These are phyloP conservation scores for Chydorus sphaericus DNA, from an alignment of 2,888 invertebrate genomes.

Conservation along the genomic window DNA sequence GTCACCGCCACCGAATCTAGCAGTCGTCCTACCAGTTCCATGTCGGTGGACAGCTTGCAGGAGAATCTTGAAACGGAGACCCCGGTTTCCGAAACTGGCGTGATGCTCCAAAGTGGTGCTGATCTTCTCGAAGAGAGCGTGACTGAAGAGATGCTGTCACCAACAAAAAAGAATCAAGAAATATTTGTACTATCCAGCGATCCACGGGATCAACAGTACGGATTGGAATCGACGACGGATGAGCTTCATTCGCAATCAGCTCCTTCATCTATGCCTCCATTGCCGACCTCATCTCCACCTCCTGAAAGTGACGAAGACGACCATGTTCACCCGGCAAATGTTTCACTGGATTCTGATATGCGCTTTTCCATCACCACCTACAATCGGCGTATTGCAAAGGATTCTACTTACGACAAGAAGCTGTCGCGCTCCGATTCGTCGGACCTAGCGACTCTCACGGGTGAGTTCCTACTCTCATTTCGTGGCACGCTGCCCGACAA, in stretches of 20 bases:
- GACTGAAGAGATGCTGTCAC: neutral
- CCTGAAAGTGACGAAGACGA: neutral
- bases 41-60: neutral
- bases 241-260: neutral
- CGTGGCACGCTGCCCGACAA: too few species aligned
- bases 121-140: slow-evolving; percentile 4
- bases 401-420: slow-evolving; percentile 15
- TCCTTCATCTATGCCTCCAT: neutral
- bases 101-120: neutral
- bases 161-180: neutral
- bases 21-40: neutral
- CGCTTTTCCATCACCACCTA: slow-evolving; percentile 19
- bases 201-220: neutral
- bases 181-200: neutral
- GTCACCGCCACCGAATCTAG: neutral
- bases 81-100: neutral
- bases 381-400: slow-evolving; percentile 14
- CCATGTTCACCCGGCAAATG: neutral
- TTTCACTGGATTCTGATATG: too few species aligned
- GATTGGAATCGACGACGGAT: slow-evolving; percentile 11
- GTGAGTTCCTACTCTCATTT: too few species aligned
- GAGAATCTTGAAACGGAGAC: slow-evolving; percentile 31
- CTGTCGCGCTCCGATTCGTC: slow-evolving; percentile 14
- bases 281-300: neutral
- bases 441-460: too few species aligned